phyloP scores from a whole-genome alignment of 2,113 vertebrate genomes.

The Ammodramus savannarum region DNA sequence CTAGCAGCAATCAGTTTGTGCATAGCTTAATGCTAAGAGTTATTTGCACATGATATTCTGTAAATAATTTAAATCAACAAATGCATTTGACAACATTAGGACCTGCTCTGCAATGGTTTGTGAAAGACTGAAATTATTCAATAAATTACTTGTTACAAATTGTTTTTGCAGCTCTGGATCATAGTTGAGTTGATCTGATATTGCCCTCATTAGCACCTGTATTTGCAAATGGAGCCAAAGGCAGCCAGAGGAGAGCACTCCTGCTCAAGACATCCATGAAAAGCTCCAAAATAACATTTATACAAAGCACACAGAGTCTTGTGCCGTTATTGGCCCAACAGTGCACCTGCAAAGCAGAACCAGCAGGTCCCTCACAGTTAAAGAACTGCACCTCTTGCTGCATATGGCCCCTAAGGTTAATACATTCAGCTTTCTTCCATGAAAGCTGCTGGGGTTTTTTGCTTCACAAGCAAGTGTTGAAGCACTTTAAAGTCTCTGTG shows the following conservation, averaged over 20 bases:
- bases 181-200: not conserved
- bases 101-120: not conserved
- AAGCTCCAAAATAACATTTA: not conserved
- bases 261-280: not conserved
- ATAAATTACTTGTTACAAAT: not conserved
- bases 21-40: not conserved
- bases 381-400: not conserved
- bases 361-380: fast-evolving
- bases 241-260: not conserved
- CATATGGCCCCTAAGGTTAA: not conserved
- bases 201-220: not conserved
- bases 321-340: not conserved
- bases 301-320: not conserved
- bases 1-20: not conserved
- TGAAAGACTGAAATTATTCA: not conserved
- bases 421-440: not conserved
- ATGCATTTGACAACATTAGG: not conserved
- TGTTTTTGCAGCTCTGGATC: not conserved
- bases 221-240: not conserved
- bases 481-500: not conserved
- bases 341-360: not conserved
- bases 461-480: not conserved
- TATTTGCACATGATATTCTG: not conserved
- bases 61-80: constrained; percentile 19
- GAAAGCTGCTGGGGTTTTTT: not conserved